Evolutionary conservation across 2,888 invertebrate species (phyloP), one percentile per base, ranked within the genome.

Genomic region (Acleris holmiana): DNA sequence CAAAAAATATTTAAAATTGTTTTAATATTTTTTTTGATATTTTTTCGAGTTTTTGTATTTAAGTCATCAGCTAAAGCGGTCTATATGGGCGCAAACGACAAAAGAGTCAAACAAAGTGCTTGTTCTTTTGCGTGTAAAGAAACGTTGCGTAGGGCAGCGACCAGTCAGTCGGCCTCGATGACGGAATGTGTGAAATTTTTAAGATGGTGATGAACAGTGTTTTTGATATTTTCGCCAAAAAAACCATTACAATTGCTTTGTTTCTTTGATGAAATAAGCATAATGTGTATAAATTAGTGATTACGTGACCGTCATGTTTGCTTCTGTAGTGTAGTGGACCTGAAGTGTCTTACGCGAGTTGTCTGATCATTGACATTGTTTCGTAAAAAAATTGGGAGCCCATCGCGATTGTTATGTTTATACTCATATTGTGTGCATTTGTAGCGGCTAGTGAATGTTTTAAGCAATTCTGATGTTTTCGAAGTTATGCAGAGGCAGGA

Each of bases 121-220:
- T 5, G 1, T n/a, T 41, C 7, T 6, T 13, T 60, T 80, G 82
- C 83, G 80, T 84, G 46, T 65, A 78, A 58, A 41, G 88, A 74
- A 85, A 77, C 73, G 76, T 72, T 61, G 40, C 68, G 68, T 81
- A 85, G 89, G 89, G 89, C 88, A 89, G 88, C 91, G 89, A 90
- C 89, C 89, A 75, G 86, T 89, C 89, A 83, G 83, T 87, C 85
- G 81, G 86, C 88, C 88, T 84, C 90, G 89, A 91, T 91, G 91
- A 91, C 91, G 91, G 91, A 91, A 91, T 91, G 88, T 89, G 87
- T 88, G 84, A 89, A 91, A 90, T 86, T 82, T 81, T 86, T 88
- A 89, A 89, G 87, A 91, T 91, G 91, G 91, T 91, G 91, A 86
- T 84, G 86, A 85, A 83, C 84, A 84, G 84, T 89, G 85, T 89